Base-by-base conservation (phyloP, 2,113 vertebrate genomes). In the Chlorodrepanis virens region DNA sequence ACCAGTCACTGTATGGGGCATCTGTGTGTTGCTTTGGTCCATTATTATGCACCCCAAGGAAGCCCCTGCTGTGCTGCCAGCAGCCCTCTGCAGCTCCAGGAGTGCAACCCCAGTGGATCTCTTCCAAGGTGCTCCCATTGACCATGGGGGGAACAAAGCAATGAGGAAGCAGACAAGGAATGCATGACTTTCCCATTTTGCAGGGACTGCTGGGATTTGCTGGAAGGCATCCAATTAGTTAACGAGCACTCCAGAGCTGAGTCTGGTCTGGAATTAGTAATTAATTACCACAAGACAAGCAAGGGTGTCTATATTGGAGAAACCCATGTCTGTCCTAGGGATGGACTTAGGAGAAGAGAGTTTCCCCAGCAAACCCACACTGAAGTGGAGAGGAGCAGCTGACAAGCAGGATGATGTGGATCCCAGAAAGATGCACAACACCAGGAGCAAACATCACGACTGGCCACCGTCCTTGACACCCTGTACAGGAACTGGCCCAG, bases 201-300 rank as follows among this genome's bases (percentile, higher is more conserved):
- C 47, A 87, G 49, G 44, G 91, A 81, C 79, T 85, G 82, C 90
- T 83, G 78, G 78, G 92, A 94, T 78, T 85, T 80, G 75, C 88
- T 96, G 93, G 94, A 94, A 92, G 89, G 83, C 21, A 4, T 95
- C 86, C 94, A 97, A 69, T 87, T 94, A 92, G 91, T 90, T 94
- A 90, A 93, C 22, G 2, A 95, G 87, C 54, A 75, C 83, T 96
- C 83, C 70, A 91, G 70, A 83, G 87, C 74, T 18, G 50, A 84
- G 71, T 25, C 82, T 94, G 75, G 53, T 87, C 81, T 89, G 87
- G 81, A 96, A 92, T 91, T 56, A 19, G 67, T 88, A 94, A 95
- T 94, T 88, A 93, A 83, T 88, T 93, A 63, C 82, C 88, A 85
- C 59, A 77, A 94, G 81, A 83, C 68, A 78, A 90, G 76, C 1